phyloP scores from a whole-genome alignment of 2,888 invertebrate species.

The Allacma fusca region DNA sequence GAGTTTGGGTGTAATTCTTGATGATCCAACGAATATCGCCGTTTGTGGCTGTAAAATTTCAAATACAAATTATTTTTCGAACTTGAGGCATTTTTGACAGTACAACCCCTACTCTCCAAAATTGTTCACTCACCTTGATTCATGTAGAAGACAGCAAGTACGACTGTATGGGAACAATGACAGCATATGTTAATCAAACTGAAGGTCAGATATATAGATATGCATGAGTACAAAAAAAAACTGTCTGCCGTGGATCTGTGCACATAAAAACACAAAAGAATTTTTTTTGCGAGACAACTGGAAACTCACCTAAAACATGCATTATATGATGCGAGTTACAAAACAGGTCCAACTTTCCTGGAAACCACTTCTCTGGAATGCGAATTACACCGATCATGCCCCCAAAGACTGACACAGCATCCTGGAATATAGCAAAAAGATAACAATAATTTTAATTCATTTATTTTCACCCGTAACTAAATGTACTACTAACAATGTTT shows the following conservation, averaged over 20 bases:
- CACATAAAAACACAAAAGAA: too few relatives aligned
- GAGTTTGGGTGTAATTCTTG: slow-evolving; percentile 49
- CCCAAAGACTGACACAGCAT: slow-evolving; percentile 82
- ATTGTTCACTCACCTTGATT: slow-evolving; percentile 78
- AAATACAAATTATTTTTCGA: slow-evolving; percentile 47
- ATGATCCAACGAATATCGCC: slow-evolving; percentile 60
- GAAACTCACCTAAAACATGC: slow-evolving; percentile 77
- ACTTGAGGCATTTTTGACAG: background rate
- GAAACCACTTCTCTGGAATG: slow-evolving; percentile 90
- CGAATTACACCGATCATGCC: slow-evolving; percentile 87
- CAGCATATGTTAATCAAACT: background rate
- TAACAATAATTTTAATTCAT: too few relatives aligned
- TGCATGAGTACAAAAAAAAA: background rate
- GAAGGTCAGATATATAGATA: background rate
- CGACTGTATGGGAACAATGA: slow-evolving; percentile 70
- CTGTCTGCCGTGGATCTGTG: too few relatives aligned
- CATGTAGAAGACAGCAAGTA: slow-evolving; percentile 87
- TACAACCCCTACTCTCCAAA: background rate
- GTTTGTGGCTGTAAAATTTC: slow-evolving; percentile 50
- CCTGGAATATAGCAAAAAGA: slow-evolving; percentile 69
- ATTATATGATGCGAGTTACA: slow-evolving; percentile 92
- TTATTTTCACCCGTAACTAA: too few relatives aligned
- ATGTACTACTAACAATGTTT: too few relatives aligned
- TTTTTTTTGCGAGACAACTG: too few relatives aligned
- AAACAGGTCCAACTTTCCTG: slow-evolving; percentile 81